Percentiles rank a stretch among this genome's conserved stretches.
phyloP scores from a whole-genome alignment of 1,140 invertebrate species.

The Chionoecetes opilio region DNA sequence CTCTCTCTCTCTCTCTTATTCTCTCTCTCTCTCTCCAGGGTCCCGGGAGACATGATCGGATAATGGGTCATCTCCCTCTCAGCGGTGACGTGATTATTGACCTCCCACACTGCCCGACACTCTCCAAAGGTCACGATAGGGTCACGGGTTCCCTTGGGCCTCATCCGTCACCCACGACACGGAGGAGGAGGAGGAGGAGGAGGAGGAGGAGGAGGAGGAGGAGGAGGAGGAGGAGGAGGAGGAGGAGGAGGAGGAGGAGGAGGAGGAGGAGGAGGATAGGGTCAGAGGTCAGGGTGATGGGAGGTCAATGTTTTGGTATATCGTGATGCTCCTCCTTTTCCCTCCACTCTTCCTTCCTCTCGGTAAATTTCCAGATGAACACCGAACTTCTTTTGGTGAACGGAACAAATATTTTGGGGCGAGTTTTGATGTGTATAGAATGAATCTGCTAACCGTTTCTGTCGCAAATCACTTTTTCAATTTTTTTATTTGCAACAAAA shows the following conservation, averaged over 20 bases:
- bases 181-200: background rate
- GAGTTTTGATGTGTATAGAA: too few relatives aligned
- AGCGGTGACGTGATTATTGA: background rate
- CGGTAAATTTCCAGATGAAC: too few relatives aligned
- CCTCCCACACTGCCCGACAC: background rate
- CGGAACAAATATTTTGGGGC: too few relatives aligned
- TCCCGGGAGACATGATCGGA: background rate
- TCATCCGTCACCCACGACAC: background rate
- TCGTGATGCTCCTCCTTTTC: background rate
- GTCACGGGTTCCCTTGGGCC: background rate
- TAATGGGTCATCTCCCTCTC: background rate
- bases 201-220: slow-evolving; percentile 14
- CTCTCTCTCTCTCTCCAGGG: background rate
- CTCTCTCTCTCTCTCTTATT: slow-evolving; percentile 7
- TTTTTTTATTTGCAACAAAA: too few relatives aligned
- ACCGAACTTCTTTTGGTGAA: too few relatives aligned
- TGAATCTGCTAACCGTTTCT: too few relatives aligned
- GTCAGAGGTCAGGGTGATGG: background rate
- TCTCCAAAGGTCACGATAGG: background rate
- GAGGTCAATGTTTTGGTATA: background rate
- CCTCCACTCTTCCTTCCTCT: background rate
- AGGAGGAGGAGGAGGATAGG: too few relatives aligned
- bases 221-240: slow-evolving; percentile 31
- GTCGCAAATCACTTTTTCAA: background rate
- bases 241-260: background rate